These are phyloP conservation scores for Cremastinae sp. DNA, from an alignment of 2,888 invertebrate species.

Conservation along the genomic window DNA sequence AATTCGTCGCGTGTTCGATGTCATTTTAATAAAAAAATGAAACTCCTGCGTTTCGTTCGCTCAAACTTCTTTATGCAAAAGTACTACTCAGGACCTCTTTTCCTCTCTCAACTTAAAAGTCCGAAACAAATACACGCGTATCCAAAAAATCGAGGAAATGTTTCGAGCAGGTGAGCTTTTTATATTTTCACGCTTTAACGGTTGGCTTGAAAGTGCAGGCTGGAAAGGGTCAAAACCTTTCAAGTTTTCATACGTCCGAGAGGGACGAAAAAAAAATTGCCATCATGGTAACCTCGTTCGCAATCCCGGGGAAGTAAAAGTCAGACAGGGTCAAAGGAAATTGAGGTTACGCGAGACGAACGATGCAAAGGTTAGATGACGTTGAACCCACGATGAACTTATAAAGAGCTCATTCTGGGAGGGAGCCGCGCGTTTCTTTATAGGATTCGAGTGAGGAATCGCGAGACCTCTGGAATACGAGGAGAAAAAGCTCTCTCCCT, in stretches of 20 bases:
- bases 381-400: constrained; percentile 58
- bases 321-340: background rate
- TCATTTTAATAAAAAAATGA: too few relatives aligned
- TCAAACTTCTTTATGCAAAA: too few relatives aligned
- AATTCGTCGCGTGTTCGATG: too few relatives aligned
- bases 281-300: constrained; percentile 32
- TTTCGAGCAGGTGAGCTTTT: constrained; percentile 11
- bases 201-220: constrained; percentile 1
- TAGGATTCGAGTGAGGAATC: constrained; percentile 46
- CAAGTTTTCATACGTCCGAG: constrained; percentile 24
- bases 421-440: constrained; percentile 52
- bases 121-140: too few relatives aligned
- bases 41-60: too few relatives aligned
- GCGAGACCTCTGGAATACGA: constrained; percentile 16
- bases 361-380: constrained; percentile 55
- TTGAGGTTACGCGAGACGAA: constrained; percentile 39
- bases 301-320: constrained; percentile 3
- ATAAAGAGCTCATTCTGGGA: constrained; percentile 50
- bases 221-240: constrained; percentile 16
- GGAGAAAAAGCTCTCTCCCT: constrained; percentile 5
- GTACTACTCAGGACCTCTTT: too few relatives aligned
- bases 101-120: too few relatives aligned
- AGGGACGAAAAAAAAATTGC: constrained; percentile 14
- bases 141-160: background rate
- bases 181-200: constrained; percentile 18